Base-by-base conservation (phyloP, 2,113 vertebrate genomes). In the Progne subis region DNA sequence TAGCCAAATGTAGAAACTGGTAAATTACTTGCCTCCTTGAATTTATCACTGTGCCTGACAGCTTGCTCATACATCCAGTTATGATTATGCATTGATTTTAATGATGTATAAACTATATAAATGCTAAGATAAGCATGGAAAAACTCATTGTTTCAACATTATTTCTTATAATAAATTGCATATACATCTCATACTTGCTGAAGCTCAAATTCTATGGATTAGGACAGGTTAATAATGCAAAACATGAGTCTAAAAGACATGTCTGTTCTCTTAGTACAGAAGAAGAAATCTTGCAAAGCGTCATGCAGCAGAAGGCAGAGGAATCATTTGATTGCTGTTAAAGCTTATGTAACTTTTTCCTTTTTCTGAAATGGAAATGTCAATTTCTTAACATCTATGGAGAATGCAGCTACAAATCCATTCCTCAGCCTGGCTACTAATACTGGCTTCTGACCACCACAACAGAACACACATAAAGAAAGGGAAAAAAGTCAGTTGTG, bases 11-110 rank as follows among this genome's bases (percentile, higher is more conserved):
- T 60, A 64, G 44, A 85, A 12, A 75, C 24, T 26, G 23, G 75
- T 65, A 88, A 96, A 96, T 91, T 75, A 65, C 57, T 90, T 87
- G 65, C 49, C 46, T 90, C 56, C 12, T 91, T 82, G 49, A 46
- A 92, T 95, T 94, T 88, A 57, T 94, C 71, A 76, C 19, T 65
- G 28, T 49, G 15, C 20, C 46, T 84, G 61, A 68, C 80, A 91
- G 41, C 16, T 91, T 75, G 52, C 11, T 94, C 14, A 61, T 57
- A 70, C 43, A 85, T 86, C 37, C 39, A 50, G 67, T 86, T 87
- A 53, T 55, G 79, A 80, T 82, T 85, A 60, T 82, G 70, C 57
- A 85, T 85, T 68, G 43, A 85, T 95, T 90, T 93, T 76, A 82
- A 88, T 69, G 37, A 82, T 79, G 44, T 79, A 95, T 93, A 91